These are phyloP conservation scores for Megaptera novaeangliae DNA, from an alignment of 2,113 vertebrate genomes.

Conservation along the genomic window DNA sequence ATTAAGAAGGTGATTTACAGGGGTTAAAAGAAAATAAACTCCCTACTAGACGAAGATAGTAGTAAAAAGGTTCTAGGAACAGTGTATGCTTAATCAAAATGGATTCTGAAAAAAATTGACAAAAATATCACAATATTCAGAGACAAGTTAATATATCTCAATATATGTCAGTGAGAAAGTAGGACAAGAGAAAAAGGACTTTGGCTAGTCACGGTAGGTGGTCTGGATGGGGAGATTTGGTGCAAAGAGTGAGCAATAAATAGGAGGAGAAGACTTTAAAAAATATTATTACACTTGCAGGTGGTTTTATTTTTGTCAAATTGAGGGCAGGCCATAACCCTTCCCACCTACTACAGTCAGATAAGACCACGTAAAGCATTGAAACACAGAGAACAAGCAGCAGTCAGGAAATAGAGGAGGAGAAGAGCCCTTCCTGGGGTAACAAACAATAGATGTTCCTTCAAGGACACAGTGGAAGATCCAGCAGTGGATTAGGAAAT, in stretches of 20 bases:
- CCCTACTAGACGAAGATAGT: neutral
- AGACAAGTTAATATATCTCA: conserved; percentile 13
- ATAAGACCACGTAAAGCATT: conserved; percentile 32
- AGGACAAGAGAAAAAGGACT: conserved; percentile 47
- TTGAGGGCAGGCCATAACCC: conserved; percentile 42
- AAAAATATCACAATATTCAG: conserved; percentile 40
- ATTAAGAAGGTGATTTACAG: neutral
- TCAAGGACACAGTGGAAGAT: conserved; percentile 14
- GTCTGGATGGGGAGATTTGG: conserved; percentile 3
- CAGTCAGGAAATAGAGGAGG: neutral
- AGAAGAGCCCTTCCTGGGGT: neutral
- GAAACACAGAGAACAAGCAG: conserved; percentile 16
- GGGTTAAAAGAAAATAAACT: neutral
- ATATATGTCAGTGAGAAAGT: conserved; percentile 51
- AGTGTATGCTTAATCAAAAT: neutral
- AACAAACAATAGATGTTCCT: neutral
- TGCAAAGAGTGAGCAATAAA: conserved; percentile 43
- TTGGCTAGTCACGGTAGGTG: conserved; percentile 34
- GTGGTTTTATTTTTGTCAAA: conserved; percentile 52
- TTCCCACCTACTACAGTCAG: conserved; percentile 16
- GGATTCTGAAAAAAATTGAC: neutral
- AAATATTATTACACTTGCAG: conserved; percentile 19
- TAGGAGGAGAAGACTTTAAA: neutral
- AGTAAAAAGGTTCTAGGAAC: neutral
- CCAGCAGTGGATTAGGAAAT: neutral